These are phyloP conservation scores for Anastatus disparis DNA, from an alignment of 1,140 invertebrate species.

Conservation along the genomic window DNA sequence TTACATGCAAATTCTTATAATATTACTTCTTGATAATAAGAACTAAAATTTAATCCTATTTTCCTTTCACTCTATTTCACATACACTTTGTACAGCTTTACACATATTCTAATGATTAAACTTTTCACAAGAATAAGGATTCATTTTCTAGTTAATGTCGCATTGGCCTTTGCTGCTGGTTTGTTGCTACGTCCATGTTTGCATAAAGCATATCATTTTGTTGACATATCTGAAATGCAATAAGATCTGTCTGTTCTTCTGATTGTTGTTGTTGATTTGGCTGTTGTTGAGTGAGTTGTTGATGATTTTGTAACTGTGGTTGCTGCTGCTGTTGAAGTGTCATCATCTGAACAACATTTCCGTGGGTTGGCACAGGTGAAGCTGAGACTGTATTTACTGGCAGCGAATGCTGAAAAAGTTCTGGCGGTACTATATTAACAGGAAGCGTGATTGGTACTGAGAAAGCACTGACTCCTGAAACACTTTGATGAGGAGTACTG, in stretches of 20 bases:
- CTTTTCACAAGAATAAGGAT: not conserved
- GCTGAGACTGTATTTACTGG: conserved; percentile 45
- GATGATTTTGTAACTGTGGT: conserved; percentile 40
- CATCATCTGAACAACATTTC: conserved; percentile 52
- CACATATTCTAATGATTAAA: too few relatives aligned
- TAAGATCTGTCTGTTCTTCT: conserved; percentile 49
- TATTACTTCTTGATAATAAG: not conserved
- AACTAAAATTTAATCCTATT: not conserved
- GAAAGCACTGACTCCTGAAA: conserved; percentile 55
- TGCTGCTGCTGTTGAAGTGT: conserved; percentile 46
- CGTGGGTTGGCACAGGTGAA: conserved; percentile 42
- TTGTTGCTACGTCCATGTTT: conserved; percentile 52
- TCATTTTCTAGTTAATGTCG: conserved; percentile 44
- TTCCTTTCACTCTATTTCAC: too few relatives aligned
- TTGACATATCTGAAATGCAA: conserved; percentile 59
- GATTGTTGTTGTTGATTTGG: conserved; percentile 49
- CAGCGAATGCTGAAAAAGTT: conserved; percentile 57
- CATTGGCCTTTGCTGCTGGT: conserved; percentile 47
- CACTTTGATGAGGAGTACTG: conserved; percentile 46
- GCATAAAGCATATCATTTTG: conserved; percentile 56
- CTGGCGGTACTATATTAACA: conserved; percentile 57
- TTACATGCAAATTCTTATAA: too few relatives aligned
- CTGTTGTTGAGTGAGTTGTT: conserved; percentile 43
- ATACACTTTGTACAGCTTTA: too few relatives aligned
- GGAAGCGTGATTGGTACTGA: conserved; percentile 57